A percentile compares a stretch with the other conserved stretches of the same genome.
phyloP scores from a whole-genome alignment of 1,140 invertebrate genomes.

The Temnothorax curvispinosus region DNA sequence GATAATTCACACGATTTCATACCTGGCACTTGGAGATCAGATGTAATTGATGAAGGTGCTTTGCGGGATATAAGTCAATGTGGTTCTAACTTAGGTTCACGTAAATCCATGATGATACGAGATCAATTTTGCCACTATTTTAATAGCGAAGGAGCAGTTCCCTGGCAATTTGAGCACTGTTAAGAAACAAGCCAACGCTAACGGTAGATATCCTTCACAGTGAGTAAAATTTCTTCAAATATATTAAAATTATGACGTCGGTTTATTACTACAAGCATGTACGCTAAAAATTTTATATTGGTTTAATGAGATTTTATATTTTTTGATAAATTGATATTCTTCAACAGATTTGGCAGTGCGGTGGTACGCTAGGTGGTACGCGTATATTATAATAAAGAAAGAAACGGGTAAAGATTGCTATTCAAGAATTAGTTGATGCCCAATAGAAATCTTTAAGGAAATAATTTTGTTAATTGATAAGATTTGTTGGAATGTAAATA shows the following conservation, averaged over 20 bases:
- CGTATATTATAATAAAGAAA: constrained; percentile 7
- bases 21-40: too few species aligned
- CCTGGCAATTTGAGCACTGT: too few species aligned
- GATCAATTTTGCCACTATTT: too few species aligned
- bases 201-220: constrained; percentile 92
- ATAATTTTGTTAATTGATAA: not conserved
- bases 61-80: too few species aligned
- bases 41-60: too few species aligned
- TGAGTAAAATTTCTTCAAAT: constrained; percentile 47
- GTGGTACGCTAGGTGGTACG: constrained; percentile 86
- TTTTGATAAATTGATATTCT: not conserved
- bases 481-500: constrained; percentile 30
- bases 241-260: not conserved
- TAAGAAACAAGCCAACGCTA: too few species aligned
- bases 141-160: too few species aligned
- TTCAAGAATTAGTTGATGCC: not conserved
- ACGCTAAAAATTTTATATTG: not conserved
- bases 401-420: not conserved
- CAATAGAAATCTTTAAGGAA: not conserved
- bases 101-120: too few species aligned
- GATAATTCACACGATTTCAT: too few species aligned
- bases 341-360: constrained; percentile 93
- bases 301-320: not conserved
- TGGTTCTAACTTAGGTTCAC: too few species aligned
- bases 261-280: not conserved